These are phyloP conservation scores for Gerris buenoi DNA, from an alignment of 1,140 invertebrate species.

Conservation along the genomic window DNA sequence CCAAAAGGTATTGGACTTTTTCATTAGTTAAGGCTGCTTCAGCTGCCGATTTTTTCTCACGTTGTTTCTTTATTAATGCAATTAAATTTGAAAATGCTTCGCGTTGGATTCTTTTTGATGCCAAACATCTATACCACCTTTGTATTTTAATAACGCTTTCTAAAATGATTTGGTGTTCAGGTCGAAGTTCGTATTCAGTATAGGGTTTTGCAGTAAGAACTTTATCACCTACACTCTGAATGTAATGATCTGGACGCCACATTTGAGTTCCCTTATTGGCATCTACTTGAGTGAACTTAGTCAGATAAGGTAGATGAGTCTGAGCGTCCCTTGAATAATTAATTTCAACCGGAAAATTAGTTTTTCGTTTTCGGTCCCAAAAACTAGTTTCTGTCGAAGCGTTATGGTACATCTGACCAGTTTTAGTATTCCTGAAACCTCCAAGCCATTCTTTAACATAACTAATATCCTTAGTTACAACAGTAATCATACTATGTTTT, in stretches of 20 bases:
- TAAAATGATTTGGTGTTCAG: not conserved
- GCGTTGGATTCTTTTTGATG: not conserved
- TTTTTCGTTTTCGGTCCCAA: not conserved
- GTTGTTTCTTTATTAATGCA: not conserved
- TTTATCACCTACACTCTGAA: not conserved
- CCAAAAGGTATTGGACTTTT: not conserved
- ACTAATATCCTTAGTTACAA: not conserved
- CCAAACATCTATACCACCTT: not conserved
- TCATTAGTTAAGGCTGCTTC: not conserved
- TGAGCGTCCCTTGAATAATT: not conserved
- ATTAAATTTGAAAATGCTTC: not conserved
- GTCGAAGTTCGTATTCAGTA: not conserved
- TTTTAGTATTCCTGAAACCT: not conserved
- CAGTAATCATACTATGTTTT: not conserved
- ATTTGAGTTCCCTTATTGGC: not conserved
- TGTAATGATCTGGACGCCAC: conserved; percentile 4
- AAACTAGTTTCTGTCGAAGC: not conserved
- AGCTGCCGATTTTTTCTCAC: not conserved
- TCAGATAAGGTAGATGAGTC: conserved; percentile 2
- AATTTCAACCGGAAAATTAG: no score
- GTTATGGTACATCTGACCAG: not conserved
- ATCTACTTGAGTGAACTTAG: not conserved
- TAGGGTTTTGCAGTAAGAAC: not conserved
- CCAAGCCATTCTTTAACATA: not conserved
- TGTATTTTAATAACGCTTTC: not conserved